Evolutionary conservation across 2,113 vertebrate species (phyloP), one percentile per base, ranked within the genome.

Genomic region (Onychorhynchus coronatus): DNA sequence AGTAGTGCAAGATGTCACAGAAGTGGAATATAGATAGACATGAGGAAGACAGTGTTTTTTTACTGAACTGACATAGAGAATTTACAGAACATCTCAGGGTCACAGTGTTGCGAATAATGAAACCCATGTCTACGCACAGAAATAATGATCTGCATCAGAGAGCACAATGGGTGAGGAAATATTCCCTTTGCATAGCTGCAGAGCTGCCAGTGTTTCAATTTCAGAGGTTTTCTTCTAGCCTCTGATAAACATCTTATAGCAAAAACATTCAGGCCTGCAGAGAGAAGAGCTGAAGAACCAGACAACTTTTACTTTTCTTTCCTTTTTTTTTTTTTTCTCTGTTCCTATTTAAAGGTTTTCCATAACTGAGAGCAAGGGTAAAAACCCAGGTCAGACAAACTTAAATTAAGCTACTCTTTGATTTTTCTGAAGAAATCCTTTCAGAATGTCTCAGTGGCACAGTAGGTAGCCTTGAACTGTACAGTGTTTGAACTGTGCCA

Each of bases 301-400:
- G 74, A 66, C n/a, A 44, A 58, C 5, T 73, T 71, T 13, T 27
- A 8, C 8, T 42, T 75, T 25, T 21, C 3, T 14, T 7, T 7
- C 10, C 14, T 33, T 30, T 39, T 37, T 50, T 12, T 28, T 18
- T 5, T 44, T 27, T 8, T 16, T 19, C 11, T 5, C 8, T 81
- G 20, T 85, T 88, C 10, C 74, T 88, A 91, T 91, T 90, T 94
- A 88, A 83, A 96, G 63, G 8, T 44, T 93, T 91, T 76, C 63
- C 33, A 11, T 75, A 72, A 78, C 35, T 67, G 70, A 81, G 50
- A 84, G 52, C 59, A 76, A 88, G 79, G 79, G 47, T 77, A 74
- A 46, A 52, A 49, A 11, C 76, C n/a, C 52, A 78, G 90, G 93
- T 86, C 95, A 96, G 83, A 68, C 75, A 78, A 78, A 88, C 61